Evolutionary conservation across 2,797 vertebrate genomes (phyloP), one percentile per base, ranked within the genome.

Genomic region (Glyptemys insculpta): DNA sequence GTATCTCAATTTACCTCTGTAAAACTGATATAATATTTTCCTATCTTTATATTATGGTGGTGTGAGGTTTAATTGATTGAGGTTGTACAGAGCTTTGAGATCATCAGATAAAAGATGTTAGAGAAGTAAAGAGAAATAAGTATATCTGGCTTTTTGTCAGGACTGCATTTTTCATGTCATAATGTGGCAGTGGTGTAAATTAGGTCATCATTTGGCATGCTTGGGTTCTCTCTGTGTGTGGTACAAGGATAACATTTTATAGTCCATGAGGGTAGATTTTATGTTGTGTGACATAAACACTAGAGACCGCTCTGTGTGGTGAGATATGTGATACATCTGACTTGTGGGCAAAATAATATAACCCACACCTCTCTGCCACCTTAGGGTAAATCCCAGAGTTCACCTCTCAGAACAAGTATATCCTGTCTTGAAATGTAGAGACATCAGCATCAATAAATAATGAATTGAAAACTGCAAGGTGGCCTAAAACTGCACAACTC

Each of bases 391-490:
- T 95, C 96, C 95, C 96, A 98, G 94, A 92, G 74, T 93, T 83
- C 82, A 94, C 94, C 90, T 97, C 93, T 80, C 88, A 92, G 95
- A 96, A 90, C 84, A 81, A 93, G 76, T 31, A 1, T 96, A 97
- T 97, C 94, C 95, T 96, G 86, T 97, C 65, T 9, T 95, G 96
- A 96, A 95, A 89, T 88, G 88, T 94, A 87, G 93, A 96, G 81
- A 83, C 94, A 96, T 97, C 95, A 92, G 92, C 94, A 82, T 97
- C 91, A 95, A 97, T 96, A 97, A 96, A 97, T 97, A 97, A 95
- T 56, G 57, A 96, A 65, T 91, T 97, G 95, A 96, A 97, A 96
- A 97, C 5, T 9, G 80, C 94, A 91, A 97, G 90, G 94, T 97
- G 97, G 96, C 0, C 8, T 97, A 93, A 97, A 98, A 97, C 91